Evolutionary conservation across 2,888 invertebrate genomes (phyloP).

Genomic region (Conus canariensis): DNA sequence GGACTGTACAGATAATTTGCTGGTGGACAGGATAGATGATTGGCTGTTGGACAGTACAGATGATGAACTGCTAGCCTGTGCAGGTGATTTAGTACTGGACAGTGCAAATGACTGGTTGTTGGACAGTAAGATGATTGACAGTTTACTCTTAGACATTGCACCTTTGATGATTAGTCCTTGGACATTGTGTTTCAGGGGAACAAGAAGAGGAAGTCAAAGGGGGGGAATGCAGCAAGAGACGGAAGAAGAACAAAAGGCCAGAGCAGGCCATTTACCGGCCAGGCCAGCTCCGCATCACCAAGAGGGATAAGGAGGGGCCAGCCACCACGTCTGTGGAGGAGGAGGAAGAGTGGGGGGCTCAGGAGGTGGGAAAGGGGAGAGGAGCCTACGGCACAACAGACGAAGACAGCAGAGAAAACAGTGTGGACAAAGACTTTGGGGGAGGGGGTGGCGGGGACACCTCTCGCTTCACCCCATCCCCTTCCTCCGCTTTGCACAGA

Average conservation of each 20-base stretch:
- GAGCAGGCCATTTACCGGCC: constrained; percentile 65
- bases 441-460: not conserved
- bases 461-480: not conserved
- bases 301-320: constrained; percentile 43
- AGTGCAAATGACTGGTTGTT: too few relatives aligned
- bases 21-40: too few relatives aligned
- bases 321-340: constrained; percentile 54
- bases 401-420: constrained; percentile 69
- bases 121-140: too few relatives aligned
- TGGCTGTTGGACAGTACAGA: too few relatives aligned
- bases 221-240: not conserved
- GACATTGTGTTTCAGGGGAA: constrained; percentile 5
- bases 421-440: constrained; percentile 44
- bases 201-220: constrained; percentile 20
- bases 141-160: too few relatives aligned
- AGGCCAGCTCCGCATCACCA: constrained; percentile 56
- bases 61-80: too few relatives aligned
- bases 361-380: constrained; percentile 47
- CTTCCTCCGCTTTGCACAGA: not conserved
- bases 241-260: constrained; percentile 55
- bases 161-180: not conserved
- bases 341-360: constrained; percentile 59
- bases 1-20: too few relatives aligned
- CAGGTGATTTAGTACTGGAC: too few relatives aligned
- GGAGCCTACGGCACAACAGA: constrained; percentile 52